Evolutionary conservation across 2,888 invertebrate species (phyloP), one percentile per base, ranked within the genome.

Genomic region (Halictus ligatus): DNA sequence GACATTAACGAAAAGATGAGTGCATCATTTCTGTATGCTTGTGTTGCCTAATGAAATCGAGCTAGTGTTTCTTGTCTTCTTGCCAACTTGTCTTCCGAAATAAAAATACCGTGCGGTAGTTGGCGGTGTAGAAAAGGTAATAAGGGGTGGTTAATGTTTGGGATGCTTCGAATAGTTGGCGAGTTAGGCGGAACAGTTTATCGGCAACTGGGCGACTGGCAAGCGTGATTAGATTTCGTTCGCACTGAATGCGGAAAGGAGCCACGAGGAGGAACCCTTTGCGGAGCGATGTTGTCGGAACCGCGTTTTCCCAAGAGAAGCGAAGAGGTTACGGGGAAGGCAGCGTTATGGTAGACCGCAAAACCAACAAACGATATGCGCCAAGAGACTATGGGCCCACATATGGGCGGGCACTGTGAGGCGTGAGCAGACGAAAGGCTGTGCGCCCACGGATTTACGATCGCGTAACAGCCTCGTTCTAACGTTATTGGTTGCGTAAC

Each of bases 331-430:
- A 84, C 81, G 77, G 85, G 88, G 84, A 88, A 90, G 91, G 90
- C 90, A 93, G 91, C 92, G 93, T 92, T 93, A 93, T 89, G 94
- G 94, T 93, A 92, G 87, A 93, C 94, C 94, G 92, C 94, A 94
- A 94, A 94, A 94, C 94, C 94, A 93, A 94, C 94, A 93, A 94
- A 93, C 93, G 93, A 93, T 90, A 90, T 87, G 88, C 91, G 84
- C 78, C 85, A 82, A 78, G 89, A 88, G 89, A 84, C 86, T 89
- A 85, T 80, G 81, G 77, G 77, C 75, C 64, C 78, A 81, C 76
- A 74, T 91, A 81, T 83, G 83, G 74, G 73, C 64, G 75, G 78
- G 75, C 77, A 83, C 86, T 87, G 83, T 80, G 83, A 78, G 78
- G 29, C 48, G 40, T 18, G 13, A 72, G 35, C 12, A 67, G n/a